Base-by-base conservation (phyloP, 2,113 vertebrate species). In the Chrysochloris asiatica region DNA sequence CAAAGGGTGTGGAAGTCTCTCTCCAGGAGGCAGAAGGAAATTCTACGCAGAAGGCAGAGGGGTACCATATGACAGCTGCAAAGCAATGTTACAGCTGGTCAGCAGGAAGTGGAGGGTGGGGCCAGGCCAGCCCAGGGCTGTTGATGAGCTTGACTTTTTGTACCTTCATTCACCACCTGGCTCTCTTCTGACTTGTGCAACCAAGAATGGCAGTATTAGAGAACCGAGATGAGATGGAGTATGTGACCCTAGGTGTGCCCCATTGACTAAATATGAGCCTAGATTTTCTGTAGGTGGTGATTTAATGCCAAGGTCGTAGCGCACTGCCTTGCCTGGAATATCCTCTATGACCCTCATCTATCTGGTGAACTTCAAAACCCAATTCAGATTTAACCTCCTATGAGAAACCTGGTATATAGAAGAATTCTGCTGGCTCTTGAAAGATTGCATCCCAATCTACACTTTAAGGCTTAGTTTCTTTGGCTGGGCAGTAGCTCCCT, bases 361-460 rank as follows among this genome's bases (percentile, higher is more conserved):
- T 10, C 56, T 43, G 67, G 45, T 0, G 2, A 86, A 22, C 73
- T 88, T 86, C 71, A 83, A 75, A 21, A 36, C 41, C 45, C 81
- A 9, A 17, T 17, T 73, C 22, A 30, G 28, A 17, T 16, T 33
- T 54, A 45, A 2, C 26, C 41, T 52, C 4, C 1, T 0, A 21
- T 0, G 30, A 71, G 88, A 76, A 33, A 61, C 2, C 28, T 11
- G 65, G 10, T 26, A 36, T 1, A 12, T 3, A 1, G 72, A 38
- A 1, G 72, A 38, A 0, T 26, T 3, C 54, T 11, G 45, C 43
- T 13, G 16, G 30, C 28, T 56, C 79, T n/a, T 0, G 7, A 4
- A 0, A 2, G 1, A 0, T 4, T 2, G 0, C 13, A 4, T 14
- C 38, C 0, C 24, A 10, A 1, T 9, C 22, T 36, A 10, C 2